phyloP scores from a whole-genome alignment of 2,113 vertebrate species.

The Columba livia region DNA sequence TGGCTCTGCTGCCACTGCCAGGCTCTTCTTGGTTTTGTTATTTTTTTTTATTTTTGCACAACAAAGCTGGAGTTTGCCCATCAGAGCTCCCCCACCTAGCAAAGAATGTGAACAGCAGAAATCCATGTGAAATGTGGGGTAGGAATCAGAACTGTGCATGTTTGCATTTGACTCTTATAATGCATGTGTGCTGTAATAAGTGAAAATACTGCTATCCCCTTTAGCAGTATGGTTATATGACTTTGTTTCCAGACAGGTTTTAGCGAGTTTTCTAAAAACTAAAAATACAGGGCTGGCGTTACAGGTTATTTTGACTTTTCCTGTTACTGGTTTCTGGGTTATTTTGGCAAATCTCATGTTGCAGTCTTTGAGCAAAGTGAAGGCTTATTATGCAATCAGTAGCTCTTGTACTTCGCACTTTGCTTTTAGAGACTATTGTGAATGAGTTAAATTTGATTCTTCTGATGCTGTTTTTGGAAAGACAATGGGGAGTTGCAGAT shows the following conservation, averaged over 20 bases:
- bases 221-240: neutral
- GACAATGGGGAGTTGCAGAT: neutral
- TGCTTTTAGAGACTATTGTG: neutral
- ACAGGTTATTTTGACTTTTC: neutral
- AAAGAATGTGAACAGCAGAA: neutral
- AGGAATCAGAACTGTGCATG: neutral
- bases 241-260: neutral
- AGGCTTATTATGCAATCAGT: neutral
- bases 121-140: neutral
- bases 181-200: neutral
- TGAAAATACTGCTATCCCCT: neutral
- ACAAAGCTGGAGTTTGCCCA: neutral
- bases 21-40: neutral
- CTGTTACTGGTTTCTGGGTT: neutral
- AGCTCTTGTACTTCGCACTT: neutral
- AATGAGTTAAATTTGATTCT: neutral
- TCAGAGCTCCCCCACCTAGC: no score
- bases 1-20: neutral
- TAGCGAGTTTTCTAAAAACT: neutral
- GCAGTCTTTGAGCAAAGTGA: neutral
- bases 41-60: neutral
- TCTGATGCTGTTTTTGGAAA: neutral
- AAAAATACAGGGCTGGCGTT: neutral
- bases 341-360: neutral
- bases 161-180: neutral